These are phyloP conservation scores for Elephantulus edwardii DNA, from an alignment of 2,113 vertebrate species.

Conservation along the genomic window DNA sequence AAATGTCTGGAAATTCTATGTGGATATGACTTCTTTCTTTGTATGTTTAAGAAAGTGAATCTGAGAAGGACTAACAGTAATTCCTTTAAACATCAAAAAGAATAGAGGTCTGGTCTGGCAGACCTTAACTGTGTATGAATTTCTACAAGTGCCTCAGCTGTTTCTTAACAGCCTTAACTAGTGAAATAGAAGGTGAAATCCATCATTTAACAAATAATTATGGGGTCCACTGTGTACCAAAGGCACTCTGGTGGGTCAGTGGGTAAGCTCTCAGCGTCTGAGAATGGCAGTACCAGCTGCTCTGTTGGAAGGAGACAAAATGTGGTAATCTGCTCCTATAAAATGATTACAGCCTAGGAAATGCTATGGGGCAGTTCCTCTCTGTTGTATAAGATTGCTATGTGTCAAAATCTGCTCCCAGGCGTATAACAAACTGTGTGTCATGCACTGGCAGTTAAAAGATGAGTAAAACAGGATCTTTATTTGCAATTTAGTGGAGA, in stretches of 20 bases:
- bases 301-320: neutral
- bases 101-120: neutral
- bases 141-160: neutral
- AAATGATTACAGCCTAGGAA: neutral
- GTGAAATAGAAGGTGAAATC: conserved; percentile 34
- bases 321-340: neutral
- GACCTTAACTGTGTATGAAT: neutral
- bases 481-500: conserved; percentile 28
- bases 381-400: neutral
- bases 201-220: conserved; percentile 42
- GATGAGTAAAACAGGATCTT: conserved; percentile 37
- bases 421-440: neutral
- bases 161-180: conserved; percentile 40
- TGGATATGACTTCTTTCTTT: neutral
- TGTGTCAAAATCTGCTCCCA: neutral
- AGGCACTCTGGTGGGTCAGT: neutral
- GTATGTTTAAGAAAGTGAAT: conserved; percentile 54
- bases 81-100: neutral
- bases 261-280: neutral
- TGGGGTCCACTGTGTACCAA: conserved; percentile 6
- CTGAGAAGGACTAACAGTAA: conserved; percentile 1
- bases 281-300: neutral
- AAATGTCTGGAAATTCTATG: conserved; percentile 8
- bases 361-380: neutral
- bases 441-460: conserved; percentile 45